Evolutionary conservation across 2,797 vertebrate genomes (phyloP).

Genomic region (Muraenolepis orangiensis): DNA sequence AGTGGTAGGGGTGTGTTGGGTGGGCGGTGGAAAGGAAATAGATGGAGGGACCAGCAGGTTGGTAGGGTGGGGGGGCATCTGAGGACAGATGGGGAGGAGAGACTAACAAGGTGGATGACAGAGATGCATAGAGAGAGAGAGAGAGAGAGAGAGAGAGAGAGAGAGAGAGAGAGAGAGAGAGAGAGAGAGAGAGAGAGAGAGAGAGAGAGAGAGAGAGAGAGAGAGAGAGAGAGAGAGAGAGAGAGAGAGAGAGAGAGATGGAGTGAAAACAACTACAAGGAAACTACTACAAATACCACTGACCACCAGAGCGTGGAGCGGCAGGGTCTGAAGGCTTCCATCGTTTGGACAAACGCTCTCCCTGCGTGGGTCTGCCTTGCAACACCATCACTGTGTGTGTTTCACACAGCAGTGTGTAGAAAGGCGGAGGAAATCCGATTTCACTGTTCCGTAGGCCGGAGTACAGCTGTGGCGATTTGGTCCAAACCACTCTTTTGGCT

Average conservation of each 20-base stretch:
- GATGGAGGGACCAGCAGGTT: not conserved
- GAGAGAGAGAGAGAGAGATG: conserved; percentile 23
- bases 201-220: not conserved
- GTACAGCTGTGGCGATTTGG: too few relatives aligned
- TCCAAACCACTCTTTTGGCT: too few relatives aligned
- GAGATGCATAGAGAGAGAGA: conserved; percentile 1
- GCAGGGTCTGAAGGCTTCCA: not conserved
- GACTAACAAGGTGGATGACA: not conserved
- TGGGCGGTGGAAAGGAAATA: conserved; percentile 1
- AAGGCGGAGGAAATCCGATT: too few relatives aligned
- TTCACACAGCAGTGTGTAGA: too few relatives aligned
- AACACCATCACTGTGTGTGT: not conserved
- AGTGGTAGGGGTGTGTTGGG: too few relatives aligned
- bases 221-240: conserved; percentile 4
- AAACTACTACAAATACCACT: not conserved
- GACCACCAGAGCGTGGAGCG: not conserved
- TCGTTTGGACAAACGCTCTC: not conserved
- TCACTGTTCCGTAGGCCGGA: too few relatives aligned
- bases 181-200: conserved; percentile 23
- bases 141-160: conserved; percentile 23
- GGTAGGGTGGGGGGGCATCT: not conserved
- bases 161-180: not conserved
- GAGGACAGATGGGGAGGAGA: not conserved
- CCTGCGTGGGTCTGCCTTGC: not conserved
- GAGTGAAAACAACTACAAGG: not conserved